Percentiles rank a stretch among this genome's conserved stretches.
These are phyloP conservation scores for Cheilosia grossa DNA, from an alignment of 2,888 invertebrate genomes.

Conservation along the genomic window DNA sequence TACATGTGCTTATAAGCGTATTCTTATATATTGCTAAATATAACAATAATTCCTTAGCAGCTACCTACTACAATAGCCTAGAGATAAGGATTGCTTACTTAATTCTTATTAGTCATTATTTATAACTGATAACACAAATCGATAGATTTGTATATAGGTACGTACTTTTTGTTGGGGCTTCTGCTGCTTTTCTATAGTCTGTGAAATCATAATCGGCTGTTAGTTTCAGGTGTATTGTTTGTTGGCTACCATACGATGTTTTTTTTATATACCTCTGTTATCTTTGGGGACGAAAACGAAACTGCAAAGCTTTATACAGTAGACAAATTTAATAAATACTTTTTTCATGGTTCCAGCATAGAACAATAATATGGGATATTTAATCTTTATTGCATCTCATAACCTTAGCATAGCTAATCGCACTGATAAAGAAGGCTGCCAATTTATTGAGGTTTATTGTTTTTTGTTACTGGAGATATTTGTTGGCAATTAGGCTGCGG, in stretches of 20 bases:
- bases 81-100: slow-evolving; percentile 54
- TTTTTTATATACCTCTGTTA: slow-evolving; percentile 4
- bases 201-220: slow-evolving; percentile 34
- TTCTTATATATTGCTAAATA: slow-evolving; percentile 30
- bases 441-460: background rate
- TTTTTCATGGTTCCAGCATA: background rate
- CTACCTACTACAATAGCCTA: slow-evolving; percentile 48
- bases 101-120: slow-evolving; percentile 53
- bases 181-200: slow-evolving; percentile 4
- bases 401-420: slow-evolving; percentile 25
- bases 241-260: slow-evolving; percentile 40
- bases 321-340: slow-evolving; percentile 33
- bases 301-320: slow-evolving; percentile 26
- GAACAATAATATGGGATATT: background rate
- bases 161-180: slow-evolving; percentile 20
- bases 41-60: slow-evolving; percentile 36
- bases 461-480: too few relatives aligned
- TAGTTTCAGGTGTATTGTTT: slow-evolving; percentile 45
- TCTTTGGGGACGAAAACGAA: slow-evolving; percentile 8
- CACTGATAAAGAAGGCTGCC: background rate
- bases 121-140: slow-evolving; percentile 50
- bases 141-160: slow-evolving; percentile 44
- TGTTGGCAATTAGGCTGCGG: too few relatives aligned
- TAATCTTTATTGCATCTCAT: slow-evolving; percentile 36
- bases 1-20: slow-evolving; percentile 13